These are phyloP conservation scores for Monochamus alternatus DNA, from an alignment of 2,888 invertebrate species.

Conservation along the genomic window DNA sequence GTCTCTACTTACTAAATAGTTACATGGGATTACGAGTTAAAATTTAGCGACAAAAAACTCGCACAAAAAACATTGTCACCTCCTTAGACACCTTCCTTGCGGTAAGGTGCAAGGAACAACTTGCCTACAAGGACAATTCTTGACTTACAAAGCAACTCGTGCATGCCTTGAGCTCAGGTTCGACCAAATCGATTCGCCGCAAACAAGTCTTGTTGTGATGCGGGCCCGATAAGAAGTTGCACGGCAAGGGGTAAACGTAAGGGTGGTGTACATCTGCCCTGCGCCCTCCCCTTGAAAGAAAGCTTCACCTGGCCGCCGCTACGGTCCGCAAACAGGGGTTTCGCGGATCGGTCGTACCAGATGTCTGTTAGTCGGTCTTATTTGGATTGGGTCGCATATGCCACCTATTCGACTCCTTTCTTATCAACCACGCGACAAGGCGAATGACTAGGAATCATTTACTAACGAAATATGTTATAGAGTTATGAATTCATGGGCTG, in stretches of 20 bases:
- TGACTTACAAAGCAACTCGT: not conserved
- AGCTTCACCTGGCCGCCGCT: slow-evolving; percentile 69
- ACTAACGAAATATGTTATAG: too few relatives aligned
- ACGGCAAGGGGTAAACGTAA: slow-evolving; percentile 65
- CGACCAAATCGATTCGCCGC: slow-evolving; percentile 25
- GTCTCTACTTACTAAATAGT: too few relatives aligned
- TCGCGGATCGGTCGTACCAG: slow-evolving; percentile 59
- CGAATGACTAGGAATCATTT: not conserved
- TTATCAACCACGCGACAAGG: not conserved
- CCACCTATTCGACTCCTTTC: slow-evolving; percentile 58
- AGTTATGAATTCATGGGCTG: too few relatives aligned
- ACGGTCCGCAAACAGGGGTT: slow-evolving; percentile 71
- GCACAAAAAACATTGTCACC: not conserved
- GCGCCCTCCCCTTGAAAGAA: slow-evolving; percentile 70
- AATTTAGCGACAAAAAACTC: too few relatives aligned
- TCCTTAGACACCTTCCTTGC: not conserved
- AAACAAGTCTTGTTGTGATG: slow-evolving; percentile 45
- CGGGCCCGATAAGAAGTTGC: slow-evolving; percentile 59
- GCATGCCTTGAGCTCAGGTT: slow-evolving; percentile 13
- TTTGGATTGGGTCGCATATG: slow-evolving; percentile 62
- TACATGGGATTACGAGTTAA: too few relatives aligned
- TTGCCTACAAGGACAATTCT: slow-evolving; percentile 8
- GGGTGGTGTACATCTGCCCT: slow-evolving; percentile 68
- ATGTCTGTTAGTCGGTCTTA: slow-evolving; percentile 58
- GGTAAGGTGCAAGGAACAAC: not conserved